These are phyloP conservation scores for Malurus leucopterus DNA, from an alignment of 2,797 vertebrate genomes.

Conservation along the genomic window DNA sequence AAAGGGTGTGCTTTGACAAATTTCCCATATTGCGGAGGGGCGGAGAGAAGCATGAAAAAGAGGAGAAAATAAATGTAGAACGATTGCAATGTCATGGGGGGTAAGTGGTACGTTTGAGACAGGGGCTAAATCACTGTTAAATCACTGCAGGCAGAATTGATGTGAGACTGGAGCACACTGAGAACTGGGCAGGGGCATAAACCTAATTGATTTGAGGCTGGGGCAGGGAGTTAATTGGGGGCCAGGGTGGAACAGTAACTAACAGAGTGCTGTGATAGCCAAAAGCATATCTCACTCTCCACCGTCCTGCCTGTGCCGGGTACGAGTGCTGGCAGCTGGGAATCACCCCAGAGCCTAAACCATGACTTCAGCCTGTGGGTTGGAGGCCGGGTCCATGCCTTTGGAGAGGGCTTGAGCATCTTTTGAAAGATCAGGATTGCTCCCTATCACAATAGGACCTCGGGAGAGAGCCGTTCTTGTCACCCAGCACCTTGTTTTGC, in stretches of 20 bases:
- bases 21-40: conserved; percentile 34
- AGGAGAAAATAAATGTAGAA: conserved; percentile 63
- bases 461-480: not conserved
- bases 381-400: rapidly evolving
- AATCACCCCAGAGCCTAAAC: not conserved
- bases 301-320: not conserved
- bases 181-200: conserved; percentile 64
- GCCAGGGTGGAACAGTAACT: conserved; percentile 63
- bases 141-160: conserved; percentile 67
- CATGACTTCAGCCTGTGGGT: not conserved
- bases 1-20: conserved; percentile 48
- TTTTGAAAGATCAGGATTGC: not conserved
- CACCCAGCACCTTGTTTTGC: not conserved
- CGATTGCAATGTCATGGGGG: conserved; percentile 57
- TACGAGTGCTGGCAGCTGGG: not conserved
- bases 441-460: not conserved
- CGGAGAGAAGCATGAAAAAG: conserved; percentile 35
- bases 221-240: conserved; percentile 62
- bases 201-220: conserved; percentile 66
- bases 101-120: conserved; percentile 59
- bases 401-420: not conserved
- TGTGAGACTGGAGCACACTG: conserved; percentile 57
- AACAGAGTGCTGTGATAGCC: conserved; percentile 42
- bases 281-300: conserved; percentile 47
- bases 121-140: conserved; percentile 66